These are phyloP conservation scores for Ceraclea dissimilis DNA, from an alignment of 2,888 invertebrate species.

Conservation along the genomic window DNA sequence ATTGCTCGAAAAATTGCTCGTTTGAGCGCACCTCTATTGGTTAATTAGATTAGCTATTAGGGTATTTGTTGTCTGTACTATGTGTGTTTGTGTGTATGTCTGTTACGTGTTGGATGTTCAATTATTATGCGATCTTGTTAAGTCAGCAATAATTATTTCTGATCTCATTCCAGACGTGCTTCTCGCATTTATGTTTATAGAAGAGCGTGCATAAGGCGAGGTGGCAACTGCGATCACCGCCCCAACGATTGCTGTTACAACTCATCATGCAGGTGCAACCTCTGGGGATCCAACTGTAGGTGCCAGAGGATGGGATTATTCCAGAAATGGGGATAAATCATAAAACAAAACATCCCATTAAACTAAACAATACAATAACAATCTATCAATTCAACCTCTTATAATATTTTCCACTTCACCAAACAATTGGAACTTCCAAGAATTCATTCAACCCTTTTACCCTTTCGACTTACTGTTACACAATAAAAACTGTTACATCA, in stretches of 20 bases:
- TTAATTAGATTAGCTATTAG: too few species aligned
- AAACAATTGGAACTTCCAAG: too few species aligned
- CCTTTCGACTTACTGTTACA: too few species aligned
- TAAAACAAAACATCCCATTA: background rate
- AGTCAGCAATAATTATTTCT: constrained; percentile 29
- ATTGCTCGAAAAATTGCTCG: too few species aligned
- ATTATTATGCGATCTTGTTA: background rate
- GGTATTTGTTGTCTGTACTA: background rate
- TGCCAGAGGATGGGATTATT: constrained; percentile 84
- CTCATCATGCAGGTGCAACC: constrained; percentile 79
- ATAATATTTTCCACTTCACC: constrained; percentile 34
- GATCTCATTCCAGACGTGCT: constrained; percentile 71
- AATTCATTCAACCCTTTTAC: too few species aligned
- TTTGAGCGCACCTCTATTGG: too few species aligned
- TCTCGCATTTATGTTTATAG: constrained; percentile 79
- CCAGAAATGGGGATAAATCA: constrained; percentile 72
- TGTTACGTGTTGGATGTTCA: background rate
- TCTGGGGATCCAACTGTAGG: constrained; percentile 83
- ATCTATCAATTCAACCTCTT: too few species aligned
- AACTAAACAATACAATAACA: background rate
- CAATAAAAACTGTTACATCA: too few species aligned
- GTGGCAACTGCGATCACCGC: constrained; percentile 78
- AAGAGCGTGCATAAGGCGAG: constrained; percentile 72
- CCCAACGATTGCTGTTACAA: constrained; percentile 81
- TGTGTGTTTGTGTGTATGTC: background rate